Conservation (phyloP, 2,113 vertebrate species). For the Anolis sagrei region DNA sequence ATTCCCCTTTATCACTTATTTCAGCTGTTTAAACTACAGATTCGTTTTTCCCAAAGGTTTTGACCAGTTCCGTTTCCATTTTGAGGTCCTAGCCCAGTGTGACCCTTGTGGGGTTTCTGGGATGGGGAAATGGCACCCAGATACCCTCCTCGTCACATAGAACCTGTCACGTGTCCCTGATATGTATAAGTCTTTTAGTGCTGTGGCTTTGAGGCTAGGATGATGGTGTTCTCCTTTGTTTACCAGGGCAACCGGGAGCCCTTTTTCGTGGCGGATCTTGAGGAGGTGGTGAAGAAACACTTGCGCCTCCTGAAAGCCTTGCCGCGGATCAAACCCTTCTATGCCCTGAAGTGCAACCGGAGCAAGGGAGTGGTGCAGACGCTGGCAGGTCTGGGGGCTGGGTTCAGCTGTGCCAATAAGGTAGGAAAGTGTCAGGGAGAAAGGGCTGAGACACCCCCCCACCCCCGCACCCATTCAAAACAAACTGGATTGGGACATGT, state of each 20-base stretch:
- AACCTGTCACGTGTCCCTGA: too few relatives aligned
- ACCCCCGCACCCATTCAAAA: rapidly evolving
- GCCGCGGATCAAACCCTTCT: constrained; percentile 78
- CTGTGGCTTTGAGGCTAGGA: background rate
- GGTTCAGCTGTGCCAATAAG: constrained; percentile 82
- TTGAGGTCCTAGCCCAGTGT: too few relatives aligned
- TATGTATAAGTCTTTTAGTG: too few relatives aligned
- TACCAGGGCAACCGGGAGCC: constrained; percentile 64
- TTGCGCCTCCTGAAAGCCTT: constrained; percentile 78
- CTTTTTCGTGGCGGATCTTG: constrained; percentile 81
- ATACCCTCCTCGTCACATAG: too few relatives aligned
- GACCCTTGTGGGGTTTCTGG: too few relatives aligned
- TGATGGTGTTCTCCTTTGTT: background rate
- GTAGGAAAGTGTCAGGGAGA: constrained; percentile 53
- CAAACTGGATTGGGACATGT: background rate
- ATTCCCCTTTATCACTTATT: too few relatives aligned
- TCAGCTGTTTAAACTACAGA: too few relatives aligned
- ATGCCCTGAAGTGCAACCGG: constrained; percentile 77
- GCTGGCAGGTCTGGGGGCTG: constrained; percentile 79
- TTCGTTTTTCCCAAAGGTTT: too few relatives aligned
- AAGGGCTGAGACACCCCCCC: background rate
- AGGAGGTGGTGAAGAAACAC: constrained; percentile 78
- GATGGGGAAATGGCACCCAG: too few relatives aligned
- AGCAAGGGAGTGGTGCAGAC: constrained; percentile 77
- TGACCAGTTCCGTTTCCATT: too few relatives aligned